These are phyloP conservation scores for Paraescarpia echinospica DNA, from an alignment of 1,140 invertebrate genomes.

Conservation along the genomic window DNA sequence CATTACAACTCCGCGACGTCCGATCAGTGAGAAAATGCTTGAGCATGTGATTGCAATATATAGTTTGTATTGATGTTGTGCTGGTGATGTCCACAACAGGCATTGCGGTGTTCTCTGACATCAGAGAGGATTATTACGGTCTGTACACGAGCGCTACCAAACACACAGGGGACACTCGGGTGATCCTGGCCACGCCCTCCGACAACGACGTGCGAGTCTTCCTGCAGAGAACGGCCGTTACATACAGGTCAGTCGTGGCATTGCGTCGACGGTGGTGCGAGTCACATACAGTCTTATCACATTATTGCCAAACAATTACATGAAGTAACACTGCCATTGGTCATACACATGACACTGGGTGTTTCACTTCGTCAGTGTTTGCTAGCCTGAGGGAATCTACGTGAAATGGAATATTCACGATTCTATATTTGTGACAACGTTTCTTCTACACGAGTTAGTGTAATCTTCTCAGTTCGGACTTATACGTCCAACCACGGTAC, in stretches of 20 bases:
- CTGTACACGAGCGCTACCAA: constrained; percentile 27
- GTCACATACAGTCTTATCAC: too few species aligned
- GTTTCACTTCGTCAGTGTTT: not conserved
- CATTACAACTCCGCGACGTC: too few species aligned
- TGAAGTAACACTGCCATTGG: not conserved
- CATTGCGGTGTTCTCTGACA: constrained; percentile 31
- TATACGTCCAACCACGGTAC: not conserved
- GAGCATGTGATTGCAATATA: not conserved
- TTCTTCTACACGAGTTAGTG: not conserved
- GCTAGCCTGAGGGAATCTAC: too few species aligned
- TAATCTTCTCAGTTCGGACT: not conserved
- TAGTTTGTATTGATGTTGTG: not conserved
- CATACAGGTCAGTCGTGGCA: constrained; percentile 26
- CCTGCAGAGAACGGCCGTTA: constrained; percentile 35
- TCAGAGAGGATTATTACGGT: constrained; percentile 33
- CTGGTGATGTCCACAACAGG: constrained; percentile 15
- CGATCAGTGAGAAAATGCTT: too few species aligned
- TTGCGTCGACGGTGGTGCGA: not conserved
- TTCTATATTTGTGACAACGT: not conserved
- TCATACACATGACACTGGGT: not conserved
- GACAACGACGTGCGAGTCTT: constrained; percentile 27
- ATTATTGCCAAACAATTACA: not conserved
- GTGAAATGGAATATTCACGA: too few species aligned
- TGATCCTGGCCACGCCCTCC: constrained; percentile 28
- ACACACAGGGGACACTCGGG: constrained; percentile 29